Evolutionary conservation across 2,888 invertebrate genomes (phyloP).

Genomic region (Xylocampa areola): DNA sequence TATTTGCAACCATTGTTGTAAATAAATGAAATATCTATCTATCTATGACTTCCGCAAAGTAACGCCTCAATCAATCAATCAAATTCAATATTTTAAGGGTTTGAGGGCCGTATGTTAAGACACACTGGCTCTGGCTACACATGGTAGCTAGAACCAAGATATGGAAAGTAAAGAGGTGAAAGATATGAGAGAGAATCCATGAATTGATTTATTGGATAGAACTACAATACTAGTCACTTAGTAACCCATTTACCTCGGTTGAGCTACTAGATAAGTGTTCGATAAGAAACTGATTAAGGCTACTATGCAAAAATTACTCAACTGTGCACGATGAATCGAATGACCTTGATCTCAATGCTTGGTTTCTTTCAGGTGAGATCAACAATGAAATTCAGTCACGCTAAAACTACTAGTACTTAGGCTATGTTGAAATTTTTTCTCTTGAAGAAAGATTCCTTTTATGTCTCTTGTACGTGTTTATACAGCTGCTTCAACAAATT

Average conservation of each 20-base stretch:
- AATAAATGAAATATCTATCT: too few relatives aligned
- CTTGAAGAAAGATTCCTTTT: not conserved
- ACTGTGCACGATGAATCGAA: constrained; percentile 22
- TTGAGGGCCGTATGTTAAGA: too few relatives aligned
- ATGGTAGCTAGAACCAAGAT: too few relatives aligned
- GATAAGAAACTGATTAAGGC: constrained; percentile 24
- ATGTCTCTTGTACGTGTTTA: not conserved
- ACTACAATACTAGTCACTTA: constrained; percentile 8
- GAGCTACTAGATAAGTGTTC: constrained; percentile 22
- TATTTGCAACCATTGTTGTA: too few relatives aligned
- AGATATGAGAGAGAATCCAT: too few relatives aligned
- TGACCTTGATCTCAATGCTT: constrained; percentile 28
- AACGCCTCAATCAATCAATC: too few relatives aligned
- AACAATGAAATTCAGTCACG: constrained; percentile 2
- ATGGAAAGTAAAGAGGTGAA: too few relatives aligned
- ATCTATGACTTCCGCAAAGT: too few relatives aligned
- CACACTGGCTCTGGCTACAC: too few relatives aligned
- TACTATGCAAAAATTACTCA: constrained; percentile 28
- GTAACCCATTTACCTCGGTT: constrained; percentile 22
- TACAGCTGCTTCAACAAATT: not conserved
- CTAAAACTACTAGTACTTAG: constrained; percentile 10
- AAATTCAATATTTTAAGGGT: too few relatives aligned
- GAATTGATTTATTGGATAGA: constrained; percentile 12
- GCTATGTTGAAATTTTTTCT: not conserved
- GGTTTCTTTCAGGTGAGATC: constrained; percentile 14